Percentiles rank a stretch among this genome's conserved stretches.
Evolutionary conservation across 2,888 invertebrate genomes (phyloP).

Genomic region (Ophion obscuratus): DNA sequence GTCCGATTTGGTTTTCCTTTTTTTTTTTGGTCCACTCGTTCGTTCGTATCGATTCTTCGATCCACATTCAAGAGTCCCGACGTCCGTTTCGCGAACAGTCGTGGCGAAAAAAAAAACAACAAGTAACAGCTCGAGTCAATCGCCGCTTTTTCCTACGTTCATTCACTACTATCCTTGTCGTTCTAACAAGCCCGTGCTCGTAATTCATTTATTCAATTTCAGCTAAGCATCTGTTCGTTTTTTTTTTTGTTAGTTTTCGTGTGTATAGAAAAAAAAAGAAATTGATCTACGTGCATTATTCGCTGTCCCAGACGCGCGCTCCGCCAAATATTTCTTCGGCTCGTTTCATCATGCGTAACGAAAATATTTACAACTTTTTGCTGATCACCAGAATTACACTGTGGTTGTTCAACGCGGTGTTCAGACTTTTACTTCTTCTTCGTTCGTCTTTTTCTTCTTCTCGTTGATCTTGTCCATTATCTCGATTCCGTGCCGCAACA

Average conservation of each 20-base stretch:
- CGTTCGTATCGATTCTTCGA: constrained; percentile 34
- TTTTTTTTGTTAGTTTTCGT: not conserved
- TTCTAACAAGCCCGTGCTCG: constrained; percentile 28
- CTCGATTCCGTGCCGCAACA: constrained; percentile 17
- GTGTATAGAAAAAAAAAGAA: constrained; percentile 37
- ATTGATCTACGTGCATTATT: constrained; percentile 49
- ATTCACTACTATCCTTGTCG: constrained; percentile 29
- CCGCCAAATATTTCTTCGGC: constrained; percentile 42
- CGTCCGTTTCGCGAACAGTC: not conserved
- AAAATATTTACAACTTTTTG: constrained; percentile 77
- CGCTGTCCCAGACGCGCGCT: constrained; percentile 60
- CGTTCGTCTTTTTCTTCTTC: constrained; percentile 11
- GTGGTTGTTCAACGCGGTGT: constrained; percentile 24
- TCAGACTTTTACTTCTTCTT: constrained; percentile 37
- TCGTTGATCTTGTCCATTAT: not conserved
- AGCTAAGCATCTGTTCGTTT: constrained; percentile 34
- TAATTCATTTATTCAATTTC: constrained; percentile 32
- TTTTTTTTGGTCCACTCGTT: constrained; percentile 63
- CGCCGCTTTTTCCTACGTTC: constrained; percentile 13
- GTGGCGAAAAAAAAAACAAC: not conserved
- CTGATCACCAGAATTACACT: constrained; percentile 28
- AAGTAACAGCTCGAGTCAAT: not conserved
- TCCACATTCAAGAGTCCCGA: constrained; percentile 5
- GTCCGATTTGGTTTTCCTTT: constrained; percentile 59
- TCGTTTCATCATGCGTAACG: constrained; percentile 70